Evolutionary conservation across 1,140 invertebrate species (phyloP), one percentile per base, ranked within the genome.

Genomic region (Limonius californicus): DNA sequence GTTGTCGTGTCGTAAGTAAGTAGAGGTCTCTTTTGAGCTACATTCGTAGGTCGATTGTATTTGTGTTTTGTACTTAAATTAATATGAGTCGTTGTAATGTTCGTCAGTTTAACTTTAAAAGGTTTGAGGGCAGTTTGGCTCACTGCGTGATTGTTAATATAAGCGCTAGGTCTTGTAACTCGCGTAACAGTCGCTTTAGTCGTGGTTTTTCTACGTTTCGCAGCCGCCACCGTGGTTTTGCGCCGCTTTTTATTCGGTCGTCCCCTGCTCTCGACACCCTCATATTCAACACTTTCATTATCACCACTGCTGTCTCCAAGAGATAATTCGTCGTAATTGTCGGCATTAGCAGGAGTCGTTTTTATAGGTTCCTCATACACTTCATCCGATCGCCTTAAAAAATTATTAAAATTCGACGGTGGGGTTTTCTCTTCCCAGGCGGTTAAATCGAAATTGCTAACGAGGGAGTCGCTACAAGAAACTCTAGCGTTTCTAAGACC

Each of bases 371-470:
- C 43, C 7, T 45, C 7, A 14, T n/a, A 6, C 6, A 45, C 43
- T 14, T 18, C 43, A 30, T 61, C 21, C 35, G 35, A 39, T 39
- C 35, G 7, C n/a, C 15, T 45, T 42, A 30, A 18, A 55, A 54
- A 21, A 9, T 35, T 27, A 54, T 12, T 45, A 1, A 27, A 16
- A 15, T 59, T 15, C n/a, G 4, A 30, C 3, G 23, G 42, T 43
- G 43, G 27, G 57, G 68, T 57, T 78, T n/a, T 70, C 81, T 83
- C 85, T 18, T 71, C 75, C 86, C 86, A 87, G 3, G 82, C 77
- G 0, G 79, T 77, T 32, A 88, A 69, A 72, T 91, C 86, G 63
- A 90, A 83, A 69, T 87, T 88, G 63, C 88, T 85, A 59, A 91
- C 83, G 3, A 87, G 71, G 8, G 87, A 79, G 67, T 87, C 81